Evolutionary conservation across 2,888 invertebrate genomes (phyloP), one percentile per base, ranked within the genome.

Genomic region (Cataglyphis albicans): DNA sequence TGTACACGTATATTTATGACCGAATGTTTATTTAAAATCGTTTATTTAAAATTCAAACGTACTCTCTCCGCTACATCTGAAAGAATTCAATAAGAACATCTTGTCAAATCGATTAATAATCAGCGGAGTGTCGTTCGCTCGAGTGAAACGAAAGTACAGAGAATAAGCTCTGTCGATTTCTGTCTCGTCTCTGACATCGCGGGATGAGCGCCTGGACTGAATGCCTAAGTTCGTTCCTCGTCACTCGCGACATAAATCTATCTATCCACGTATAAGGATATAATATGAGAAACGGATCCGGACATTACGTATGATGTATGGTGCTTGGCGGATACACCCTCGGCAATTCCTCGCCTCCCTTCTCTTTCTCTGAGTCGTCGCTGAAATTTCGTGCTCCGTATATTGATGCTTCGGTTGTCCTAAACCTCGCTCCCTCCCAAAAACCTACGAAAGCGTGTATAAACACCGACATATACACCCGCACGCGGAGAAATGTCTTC

Each of bases 301-400:
- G 7, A 93, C 91, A 93, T 93, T 92, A 92, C 92, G 90, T 90
- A 92, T 94, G 94, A 94, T 94, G 92, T 93, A 94, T 93, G 93
- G 89, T 90, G 86, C 90, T 91, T 89, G 90, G 88, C 90, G 90
- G 91, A 92, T 91, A 90, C 92, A 91, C 91, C 91, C 92, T 90
- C 91, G 86, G 84, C 91, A 86, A 84, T 81, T 87, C 81, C 64
- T 52, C 57, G 78, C 61, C 67, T 59, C 38, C 57, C 65, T 70
- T 41, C 61, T 41, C 59, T 48, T 57, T 35, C 41, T 29, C 57
- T 83, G 84, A 78, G 80, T 83, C 85, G 73, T 78, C 82, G 41
- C 83, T 82, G 89, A 90, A 92, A 93, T 92, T 94, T 90, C 94
- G 94, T 94, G 94, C 93, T 82, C 87, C 88, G 94, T 93, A 94